Base-by-base conservation (phyloP, 2,797 vertebrate genomes). In the Crocodylus rhombifer region DNA sequence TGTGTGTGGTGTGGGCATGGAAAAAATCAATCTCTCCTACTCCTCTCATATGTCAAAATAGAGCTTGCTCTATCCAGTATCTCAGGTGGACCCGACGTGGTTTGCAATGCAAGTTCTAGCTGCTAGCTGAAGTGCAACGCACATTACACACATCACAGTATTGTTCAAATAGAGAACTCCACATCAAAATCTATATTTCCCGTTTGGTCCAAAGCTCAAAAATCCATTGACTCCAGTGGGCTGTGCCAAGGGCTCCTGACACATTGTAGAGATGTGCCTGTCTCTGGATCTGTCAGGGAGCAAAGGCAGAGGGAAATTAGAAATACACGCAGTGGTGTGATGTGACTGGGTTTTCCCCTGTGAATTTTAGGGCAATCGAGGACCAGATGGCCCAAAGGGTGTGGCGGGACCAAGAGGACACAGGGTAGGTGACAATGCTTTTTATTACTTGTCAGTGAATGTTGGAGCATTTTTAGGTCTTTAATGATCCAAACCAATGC, bases 281-380 rank as follows among this genome's bases (percentile, higher is more conserved):
- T 7, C 56, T 61, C 13, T 16, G 13, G 36, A 14, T 60, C 6
- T 36, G 28, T 25, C 17, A 61, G 18, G 62, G 51, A 28, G 3
- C 6, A 1, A 0, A 23, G n/a, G 4, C 8, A 30, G 6, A 36
- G 36, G 60, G 13, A 30, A 75, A 4, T 16, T 17, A 8, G 5
- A 17, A 14, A 63, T 3, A 33, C 20, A 30, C 23, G 0, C 1
- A 3, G 11, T 2, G 3, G 3, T 57, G 12, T 20, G 2, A 83
- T 61, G 30, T 51, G 23, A 3, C 33, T 6, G 6, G 17, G 5
- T 81, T 93, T 57, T n/a, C 58, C 25, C 84, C 6, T 51, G 14
- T 92, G 36, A 33, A 74, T 91, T 98, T 82, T 97, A 99, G 99
- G 99, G 99, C 60, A 97, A 96, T 88, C 98, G 97, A 91, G 99